Evolutionary conservation across 2,113 vertebrate species (phyloP), one percentile per base, ranked within the genome.

Genomic region (Nycticryphes semicollaris): DNA sequence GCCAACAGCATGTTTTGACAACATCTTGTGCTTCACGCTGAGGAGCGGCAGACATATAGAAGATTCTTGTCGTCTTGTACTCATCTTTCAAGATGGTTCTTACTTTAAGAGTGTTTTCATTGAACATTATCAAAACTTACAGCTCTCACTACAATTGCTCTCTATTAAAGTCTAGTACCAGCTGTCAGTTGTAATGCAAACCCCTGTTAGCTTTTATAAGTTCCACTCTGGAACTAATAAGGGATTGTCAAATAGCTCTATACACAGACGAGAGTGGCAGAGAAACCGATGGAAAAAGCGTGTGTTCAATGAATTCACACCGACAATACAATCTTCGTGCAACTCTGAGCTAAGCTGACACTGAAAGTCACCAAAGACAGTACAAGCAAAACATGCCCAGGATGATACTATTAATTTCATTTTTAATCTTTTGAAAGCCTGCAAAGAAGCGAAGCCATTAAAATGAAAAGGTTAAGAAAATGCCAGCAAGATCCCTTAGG

Each of bases 181-280:
- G 99, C 98, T 99, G 98, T 98, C 99, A 98, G 95, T 96, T 98
- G 98, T 98, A 99, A 99, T 95, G 97, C 96, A 98, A 99, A 97
- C 97, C 98, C 98, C 98, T 98, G 98, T 99, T 98, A 99, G 98
- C 98, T 98, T 98, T 98, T 98, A 75, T 97, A 98, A 98, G 97
- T 95, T 94, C 90, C 97, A 92, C 97, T 97, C 98, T 98, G 98
- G 98, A 99, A 99, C 98, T 98, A 99, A 98, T 98, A 98, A 98
- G 98, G 98, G 98, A 98, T 98, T 99, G 98, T 98, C 98, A 98
- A 98, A 98, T 89, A 98, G 98, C 98, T 98, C 98, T 97, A 95
- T 98, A 97, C 98, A 98, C 98, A 93, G 90, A 45, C 35, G 21
- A 48, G 70, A 95, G 59, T 5, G 63, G 63, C 45, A 82, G 35